These are phyloP conservation scores for Labrus mixtus DNA, from an alignment of 2,113 vertebrate species.

Conservation along the genomic window DNA sequence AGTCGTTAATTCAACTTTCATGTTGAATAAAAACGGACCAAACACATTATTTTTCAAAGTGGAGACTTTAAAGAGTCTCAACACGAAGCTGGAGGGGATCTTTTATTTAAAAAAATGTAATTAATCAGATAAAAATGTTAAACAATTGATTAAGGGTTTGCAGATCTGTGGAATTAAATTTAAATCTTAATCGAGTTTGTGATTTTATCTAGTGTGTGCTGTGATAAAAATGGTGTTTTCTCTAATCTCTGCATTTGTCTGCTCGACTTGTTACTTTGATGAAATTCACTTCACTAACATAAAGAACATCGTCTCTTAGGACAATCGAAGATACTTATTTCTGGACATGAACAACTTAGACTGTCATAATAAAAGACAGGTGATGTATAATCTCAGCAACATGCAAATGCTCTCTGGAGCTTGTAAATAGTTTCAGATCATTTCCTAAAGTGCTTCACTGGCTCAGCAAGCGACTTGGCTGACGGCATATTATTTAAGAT, in stretches of 20 bases:
- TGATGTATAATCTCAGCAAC: not conserved
- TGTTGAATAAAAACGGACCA: no score
- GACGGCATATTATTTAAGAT: slow-evolving; percentile 9
- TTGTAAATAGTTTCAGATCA: slow-evolving; percentile 16
- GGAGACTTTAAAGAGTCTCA: not conserved
- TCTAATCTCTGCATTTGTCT: not conserved
- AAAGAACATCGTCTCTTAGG: no score
- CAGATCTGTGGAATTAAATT: not conserved
- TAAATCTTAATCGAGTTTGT: not conserved
- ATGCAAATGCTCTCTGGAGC: not conserved
- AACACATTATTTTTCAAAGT: not conserved
- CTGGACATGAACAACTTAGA: not conserved
- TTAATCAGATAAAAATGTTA: not conserved
- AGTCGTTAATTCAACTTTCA: not conserved
- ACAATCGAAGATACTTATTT: not conserved
- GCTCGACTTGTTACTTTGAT: not conserved
- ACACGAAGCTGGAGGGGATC: not conserved
- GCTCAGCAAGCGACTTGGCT: slow-evolving; percentile 5
- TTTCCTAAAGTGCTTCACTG: slow-evolving; percentile 18
- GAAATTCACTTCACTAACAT: not conserved
- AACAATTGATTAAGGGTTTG: not conserved
- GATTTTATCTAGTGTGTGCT: not conserved
- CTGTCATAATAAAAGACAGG: not conserved
- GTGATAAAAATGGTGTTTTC: not conserved
- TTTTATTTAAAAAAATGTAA: not conserved